Evolutionary conservation across 2,113 vertebrate species (phyloP), one percentile per base, ranked within the genome.

Genomic region (Sorex fumeus): DNA sequence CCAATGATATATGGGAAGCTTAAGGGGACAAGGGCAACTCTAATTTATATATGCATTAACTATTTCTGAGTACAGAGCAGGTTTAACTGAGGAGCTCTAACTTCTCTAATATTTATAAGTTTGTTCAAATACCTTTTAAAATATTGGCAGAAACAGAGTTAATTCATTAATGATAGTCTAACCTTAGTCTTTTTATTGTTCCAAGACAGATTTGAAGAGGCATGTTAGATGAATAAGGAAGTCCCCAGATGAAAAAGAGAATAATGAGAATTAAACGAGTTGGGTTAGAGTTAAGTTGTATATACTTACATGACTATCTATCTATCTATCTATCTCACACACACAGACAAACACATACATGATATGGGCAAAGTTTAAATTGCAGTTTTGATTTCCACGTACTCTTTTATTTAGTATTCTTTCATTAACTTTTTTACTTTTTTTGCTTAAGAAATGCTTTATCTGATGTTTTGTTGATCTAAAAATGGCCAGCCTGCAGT

Each of bases 121-220:
- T 57, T 91, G 30, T 76, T 77, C 91, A 36, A 93, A 77, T 16
- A 87, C 8, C 66, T 72, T 86, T 6, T 64, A 53, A 92, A 94
- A 93, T 8, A 64, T 66, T 70, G 70, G 40, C 69, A 47, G 74
- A 23, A 36, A 11, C n/a, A 57, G 34, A 32, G 0, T 85, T 80
- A 87, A 75, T 90, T 88, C 5, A 71, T 89, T 62, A 84, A 60
- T 9, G 36, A 9, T 50, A 34, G 19, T 79, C 25, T 88, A 64
- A 57, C 32, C 67, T 75, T 66, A 74, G 57, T 6, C 53, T 88
- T 4, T 92, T 82, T 71, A 32, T 50, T 87, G 77, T 71, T 86
- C 60, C 18, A 88, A 66, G 67, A 91, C 8, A 71, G 71, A 81
- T 74, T 25, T 91, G 83, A 96, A 72, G 1, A 84, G 57, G 87